Evolutionary conservation across 2,888 invertebrate genomes (phyloP).

Genomic region (Pyrgus malvae): DNA sequence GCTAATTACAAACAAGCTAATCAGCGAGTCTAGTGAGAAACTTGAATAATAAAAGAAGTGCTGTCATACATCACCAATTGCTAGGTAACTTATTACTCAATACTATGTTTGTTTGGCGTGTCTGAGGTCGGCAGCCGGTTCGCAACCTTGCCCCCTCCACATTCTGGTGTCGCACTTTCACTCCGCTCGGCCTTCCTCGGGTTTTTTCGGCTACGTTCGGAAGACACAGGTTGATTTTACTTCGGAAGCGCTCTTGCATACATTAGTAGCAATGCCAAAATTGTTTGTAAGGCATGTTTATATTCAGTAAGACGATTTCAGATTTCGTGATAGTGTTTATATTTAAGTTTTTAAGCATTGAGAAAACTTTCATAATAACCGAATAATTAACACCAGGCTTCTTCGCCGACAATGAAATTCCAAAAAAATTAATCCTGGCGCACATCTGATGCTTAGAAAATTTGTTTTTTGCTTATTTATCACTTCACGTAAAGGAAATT

Average conservation of each 20-base stretch:
- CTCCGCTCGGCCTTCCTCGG: conserved; percentile 55
- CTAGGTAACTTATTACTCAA: conserved; percentile 71
- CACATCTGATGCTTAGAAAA: no score
- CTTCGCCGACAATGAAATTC: no score
- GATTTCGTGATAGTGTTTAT: no score
- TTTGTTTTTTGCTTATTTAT: no score
- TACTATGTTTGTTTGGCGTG: conserved; percentile 63
- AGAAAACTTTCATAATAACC: no score
- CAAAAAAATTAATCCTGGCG: no score
- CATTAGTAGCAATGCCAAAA: conserved; percentile 6
- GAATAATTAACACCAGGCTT: no score
- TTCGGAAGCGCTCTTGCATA: conserved; percentile 22
- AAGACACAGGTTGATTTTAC: conserved; percentile 30
- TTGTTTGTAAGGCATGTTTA: no score
- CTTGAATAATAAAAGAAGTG: conserved; percentile 14
- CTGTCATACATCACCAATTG: conserved; percentile 31
- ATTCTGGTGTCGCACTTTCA: conserved; percentile 64
- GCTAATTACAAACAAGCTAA: conserved; percentile 6
- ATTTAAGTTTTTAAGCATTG: background rate
- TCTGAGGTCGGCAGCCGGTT: conserved; percentile 65
- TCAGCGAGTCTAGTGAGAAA: conserved; percentile 12
- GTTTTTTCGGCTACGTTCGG: conserved; percentile 48
- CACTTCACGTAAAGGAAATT: no score
- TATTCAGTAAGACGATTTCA: background rate
- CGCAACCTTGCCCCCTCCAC: conserved; percentile 68